Conservation (phyloP, 92 coral and sea anemone species). For the Pocillopora grandis region DNA sequence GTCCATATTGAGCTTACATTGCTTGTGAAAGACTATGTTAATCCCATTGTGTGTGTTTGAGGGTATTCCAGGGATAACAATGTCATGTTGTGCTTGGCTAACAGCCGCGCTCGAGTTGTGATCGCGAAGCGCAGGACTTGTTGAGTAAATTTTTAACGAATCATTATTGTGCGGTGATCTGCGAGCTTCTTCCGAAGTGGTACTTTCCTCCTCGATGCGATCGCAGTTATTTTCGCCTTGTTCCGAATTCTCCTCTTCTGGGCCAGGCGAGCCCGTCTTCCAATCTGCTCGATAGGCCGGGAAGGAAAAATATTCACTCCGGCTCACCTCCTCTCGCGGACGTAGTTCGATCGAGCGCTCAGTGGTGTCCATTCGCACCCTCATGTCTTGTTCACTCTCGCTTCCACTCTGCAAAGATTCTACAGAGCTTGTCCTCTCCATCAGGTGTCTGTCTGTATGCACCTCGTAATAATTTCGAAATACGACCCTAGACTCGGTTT, state of each 20-base stretch:
- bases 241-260: conserved; percentile 48
- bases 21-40: conserved; percentile 75
- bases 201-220: conserved; percentile 13
- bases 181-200: conserved; percentile 40
- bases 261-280: conserved; percentile 39
- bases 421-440: conserved; percentile 38
- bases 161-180: conserved; percentile 34
- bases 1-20: conserved; percentile 47
- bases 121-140: conserved; percentile 41
- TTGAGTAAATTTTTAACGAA: conserved; percentile 30
- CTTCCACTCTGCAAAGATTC: conserved; percentile 32
- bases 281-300: conserved; percentile 94
- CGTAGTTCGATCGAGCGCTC: conserved; percentile 7
- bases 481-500: conserved; percentile 43
- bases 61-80: conserved; percentile 74
- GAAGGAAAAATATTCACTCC: conserved; percentile 88
- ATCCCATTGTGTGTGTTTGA: conserved; percentile 70
- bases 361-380: conserved; percentile 6
- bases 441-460: conserved; percentile 21
- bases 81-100: conserved; percentile 11
- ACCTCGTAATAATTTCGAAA: conserved; percentile 50
- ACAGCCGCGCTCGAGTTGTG: conserved; percentile 6
- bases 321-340: conserved; percentile 9
- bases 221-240: conserved; percentile 35
- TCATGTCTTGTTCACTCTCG: conserved; percentile 10